Percentiles rank a stretch among this genome's conserved stretches.
Evolutionary conservation across 1,140 invertebrate species (phyloP).

Genomic region (Zaprionus ghesquierei): DNA sequence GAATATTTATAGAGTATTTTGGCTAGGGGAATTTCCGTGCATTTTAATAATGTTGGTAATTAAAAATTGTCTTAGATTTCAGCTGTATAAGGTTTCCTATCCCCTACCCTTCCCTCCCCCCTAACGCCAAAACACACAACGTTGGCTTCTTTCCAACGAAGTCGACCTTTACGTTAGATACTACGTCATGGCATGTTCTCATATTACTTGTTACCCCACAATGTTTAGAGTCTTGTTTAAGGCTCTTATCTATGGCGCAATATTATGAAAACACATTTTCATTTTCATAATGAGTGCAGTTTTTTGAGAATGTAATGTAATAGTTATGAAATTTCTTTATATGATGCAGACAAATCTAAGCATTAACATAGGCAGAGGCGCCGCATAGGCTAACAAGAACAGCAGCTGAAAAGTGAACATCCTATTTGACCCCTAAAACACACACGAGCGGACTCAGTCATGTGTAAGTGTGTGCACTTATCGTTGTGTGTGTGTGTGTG

Average conservation of each 20-base stretch:
- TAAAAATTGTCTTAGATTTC: not conserved
- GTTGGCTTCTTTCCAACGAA: slow-evolving; percentile 21
- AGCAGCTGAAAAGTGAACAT: slow-evolving; percentile 13
- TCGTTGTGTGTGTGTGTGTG: not conserved
- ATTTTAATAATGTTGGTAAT: slow-evolving; percentile 1
- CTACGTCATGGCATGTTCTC: slow-evolving; percentile 10
- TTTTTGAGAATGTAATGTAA: slow-evolving; percentile 42
- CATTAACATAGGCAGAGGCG: slow-evolving; percentile 62
- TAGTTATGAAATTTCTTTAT: slow-evolving; percentile 63
- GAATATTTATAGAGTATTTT: not conserved
- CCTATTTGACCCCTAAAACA: slow-evolving; percentile 33
- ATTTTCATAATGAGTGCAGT: slow-evolving; percentile 38
- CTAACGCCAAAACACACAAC: not conserved
- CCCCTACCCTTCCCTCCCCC: not conserved
- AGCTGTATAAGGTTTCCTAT: slow-evolving; percentile 8
- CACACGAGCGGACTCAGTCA: slow-evolving; percentile 7
- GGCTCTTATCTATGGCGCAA: slow-evolving; percentile 30
- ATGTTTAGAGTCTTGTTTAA: not conserved
- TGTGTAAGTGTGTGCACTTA: slow-evolving; percentile 20
- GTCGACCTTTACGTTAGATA: not conserved
- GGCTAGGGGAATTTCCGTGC: not conserved
- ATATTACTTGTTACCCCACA: slow-evolving; percentile 14
- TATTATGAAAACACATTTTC: slow-evolving; percentile 53
- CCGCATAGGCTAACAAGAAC: slow-evolving; percentile 3
- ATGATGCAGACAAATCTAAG: slow-evolving; percentile 53